phyloP scores from a whole-genome alignment of 2,888 invertebrate species.

The Eupithecia vulgata region DNA sequence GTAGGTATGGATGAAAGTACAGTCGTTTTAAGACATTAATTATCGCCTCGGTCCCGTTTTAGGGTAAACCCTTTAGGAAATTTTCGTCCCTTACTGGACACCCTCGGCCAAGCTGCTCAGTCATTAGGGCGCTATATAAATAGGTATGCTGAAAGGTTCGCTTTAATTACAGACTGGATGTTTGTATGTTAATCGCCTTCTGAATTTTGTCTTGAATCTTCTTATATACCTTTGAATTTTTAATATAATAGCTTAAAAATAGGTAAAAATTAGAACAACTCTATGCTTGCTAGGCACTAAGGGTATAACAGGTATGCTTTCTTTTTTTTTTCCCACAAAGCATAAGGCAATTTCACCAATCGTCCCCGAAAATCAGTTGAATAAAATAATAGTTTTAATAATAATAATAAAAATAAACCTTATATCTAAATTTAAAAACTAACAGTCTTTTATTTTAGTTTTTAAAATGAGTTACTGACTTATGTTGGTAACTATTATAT shows the following conservation, averaged over 20 bases:
- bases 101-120: constrained; percentile 72
- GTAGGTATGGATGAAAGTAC: constrained; percentile 53
- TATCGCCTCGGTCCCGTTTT: constrained; percentile 77
- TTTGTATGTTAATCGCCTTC: constrained; percentile 55
- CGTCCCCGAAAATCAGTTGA: too few species aligned
- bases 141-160: constrained; percentile 72
- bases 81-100: constrained; percentile 81
- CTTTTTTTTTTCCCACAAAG: too few species aligned
- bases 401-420: too few species aligned
- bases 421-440: too few species aligned
- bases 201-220: not conserved
- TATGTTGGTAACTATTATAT: too few species aligned
- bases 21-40: constrained; percentile 80
- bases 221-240: not conserved
- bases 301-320: too few species aligned
- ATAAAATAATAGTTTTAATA: too few species aligned
- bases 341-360: too few species aligned
- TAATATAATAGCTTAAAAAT: not conserved
- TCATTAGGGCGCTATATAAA: constrained; percentile 76
- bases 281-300: too few species aligned
- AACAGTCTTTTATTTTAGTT: too few species aligned
- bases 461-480: too few species aligned
- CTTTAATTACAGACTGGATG: constrained; percentile 65
- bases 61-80: constrained; percentile 82
- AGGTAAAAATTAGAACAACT: too few species aligned